phyloP scores from a whole-genome alignment of 2,113 vertebrate genomes.

The Ardeotis arabs region DNA sequence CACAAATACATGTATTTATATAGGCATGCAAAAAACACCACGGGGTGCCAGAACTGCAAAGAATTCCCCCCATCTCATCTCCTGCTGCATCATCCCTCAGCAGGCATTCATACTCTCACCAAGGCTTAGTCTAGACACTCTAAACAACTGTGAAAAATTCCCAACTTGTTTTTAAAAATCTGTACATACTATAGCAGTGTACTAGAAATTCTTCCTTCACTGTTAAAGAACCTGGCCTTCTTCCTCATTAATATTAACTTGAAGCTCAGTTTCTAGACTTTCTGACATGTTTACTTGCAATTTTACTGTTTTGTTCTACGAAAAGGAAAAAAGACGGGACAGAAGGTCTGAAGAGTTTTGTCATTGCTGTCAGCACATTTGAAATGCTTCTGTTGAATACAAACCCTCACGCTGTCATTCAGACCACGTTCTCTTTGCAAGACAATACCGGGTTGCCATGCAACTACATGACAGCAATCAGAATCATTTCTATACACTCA shows the following conservation, averaged over 20 bases:
- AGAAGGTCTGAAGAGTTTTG: conserved; percentile 45
- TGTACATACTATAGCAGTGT: background rate
- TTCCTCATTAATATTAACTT: conserved; percentile 10
- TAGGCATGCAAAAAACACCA: background rate
- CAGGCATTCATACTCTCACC: background rate
- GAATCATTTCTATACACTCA: background rate
- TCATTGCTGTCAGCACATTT: conserved; percentile 33
- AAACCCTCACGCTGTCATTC: conserved; percentile 11
- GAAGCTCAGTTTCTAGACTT: background rate
- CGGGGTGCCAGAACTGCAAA: background rate
- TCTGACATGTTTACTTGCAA: conserved; percentile 32
- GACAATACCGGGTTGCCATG: background rate
- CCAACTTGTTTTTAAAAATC: background rate
- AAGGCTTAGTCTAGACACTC: background rate
- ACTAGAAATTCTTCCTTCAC: background rate
- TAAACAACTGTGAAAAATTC: background rate
- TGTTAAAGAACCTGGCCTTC: background rate
- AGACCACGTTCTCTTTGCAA: background rate
- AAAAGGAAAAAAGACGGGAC: background rate
- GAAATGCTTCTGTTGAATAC: conserved; percentile 15
- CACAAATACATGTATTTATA: background rate
- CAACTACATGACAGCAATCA: background rate
- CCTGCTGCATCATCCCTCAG: background rate
- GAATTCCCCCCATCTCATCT: background rate
- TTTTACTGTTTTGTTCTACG: background rate